A percentile compares a stretch with the other conserved stretches of the same genome.
Conservation (phyloP, 2,797 vertebrate genomes). For the Myotis daubentonii region DNA sequence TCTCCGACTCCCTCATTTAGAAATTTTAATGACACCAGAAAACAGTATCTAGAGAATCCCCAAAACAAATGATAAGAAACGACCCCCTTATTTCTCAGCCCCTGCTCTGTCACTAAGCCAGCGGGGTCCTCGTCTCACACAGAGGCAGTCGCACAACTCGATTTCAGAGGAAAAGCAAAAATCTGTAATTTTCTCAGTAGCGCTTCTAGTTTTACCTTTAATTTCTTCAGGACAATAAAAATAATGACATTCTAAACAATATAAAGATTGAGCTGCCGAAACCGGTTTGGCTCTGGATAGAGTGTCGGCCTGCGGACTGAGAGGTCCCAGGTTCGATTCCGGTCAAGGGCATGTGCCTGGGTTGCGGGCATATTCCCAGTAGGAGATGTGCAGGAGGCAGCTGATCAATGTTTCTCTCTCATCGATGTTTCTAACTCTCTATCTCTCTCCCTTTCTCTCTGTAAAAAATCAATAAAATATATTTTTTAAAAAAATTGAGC, state of each 20-base stretch:
- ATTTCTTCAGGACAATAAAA: conserved; percentile 49
- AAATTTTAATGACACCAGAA: conserved; percentile 11
- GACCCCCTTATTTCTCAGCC: background rate
- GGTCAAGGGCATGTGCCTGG: no score
- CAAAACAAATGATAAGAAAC: conserved; percentile 27
- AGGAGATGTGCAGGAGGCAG: no score
- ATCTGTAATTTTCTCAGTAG: conserved; percentile 54
- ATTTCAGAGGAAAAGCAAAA: background rate
- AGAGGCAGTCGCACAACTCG: background rate
- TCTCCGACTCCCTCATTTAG: conserved; percentile 51
- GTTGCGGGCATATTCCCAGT: no score
- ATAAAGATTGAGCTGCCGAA: background rate
- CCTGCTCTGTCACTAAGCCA: conserved; percentile 35
- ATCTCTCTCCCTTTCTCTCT: no score
- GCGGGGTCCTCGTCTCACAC: conserved; percentile 8
- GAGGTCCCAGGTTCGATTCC: no score
- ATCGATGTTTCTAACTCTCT: no score
- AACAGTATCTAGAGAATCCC: conserved; percentile 37
- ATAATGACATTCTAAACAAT: conserved; percentile 35
- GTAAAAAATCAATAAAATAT: no score
- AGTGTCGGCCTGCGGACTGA: no score
- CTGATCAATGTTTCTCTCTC: no score
- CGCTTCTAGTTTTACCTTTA: conserved; percentile 45
- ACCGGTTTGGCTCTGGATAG: no score
- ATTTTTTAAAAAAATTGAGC: no score